phyloP scores from a whole-genome alignment of 2,797 vertebrate genomes.

The Gallirallus australis region DNA sequence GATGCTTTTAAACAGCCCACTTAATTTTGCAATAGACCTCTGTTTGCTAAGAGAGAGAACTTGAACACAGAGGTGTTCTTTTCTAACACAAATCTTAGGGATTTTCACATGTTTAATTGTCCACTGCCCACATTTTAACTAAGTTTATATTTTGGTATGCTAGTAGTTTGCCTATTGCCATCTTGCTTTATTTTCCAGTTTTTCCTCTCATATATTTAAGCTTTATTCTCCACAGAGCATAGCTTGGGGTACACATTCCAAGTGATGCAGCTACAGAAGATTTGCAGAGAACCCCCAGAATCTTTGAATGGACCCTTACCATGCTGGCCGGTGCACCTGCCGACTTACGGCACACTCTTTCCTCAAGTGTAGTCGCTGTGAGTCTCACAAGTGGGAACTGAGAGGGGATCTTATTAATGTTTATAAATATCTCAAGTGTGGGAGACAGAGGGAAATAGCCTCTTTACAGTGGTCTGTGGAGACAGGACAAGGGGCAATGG shows the following conservation, averaged over 20 bases:
- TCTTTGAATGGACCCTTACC: not conserved
- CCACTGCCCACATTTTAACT: accelerated
- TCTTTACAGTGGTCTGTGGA: too few relatives aligned
- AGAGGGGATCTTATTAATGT: too few relatives aligned
- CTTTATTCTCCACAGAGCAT: not conserved
- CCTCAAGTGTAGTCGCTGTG: not conserved
- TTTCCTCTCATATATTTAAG: not conserved
- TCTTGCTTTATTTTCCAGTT: accelerated
- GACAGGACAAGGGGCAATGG: too few relatives aligned
- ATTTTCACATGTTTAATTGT: not conserved
- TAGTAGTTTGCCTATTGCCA: not conserved
- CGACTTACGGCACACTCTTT: not conserved
- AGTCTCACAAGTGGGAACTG: not conserved
- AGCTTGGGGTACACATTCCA: not conserved
- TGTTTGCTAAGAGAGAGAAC: not conserved
- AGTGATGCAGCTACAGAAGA: not conserved
- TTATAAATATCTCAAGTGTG: too few relatives aligned
- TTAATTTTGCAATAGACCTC: not conserved
- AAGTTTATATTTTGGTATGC: not conserved
- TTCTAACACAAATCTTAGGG: not conserved
- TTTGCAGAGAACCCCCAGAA: not conserved
- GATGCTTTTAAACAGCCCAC: not conserved
- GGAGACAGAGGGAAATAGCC: too few relatives aligned
- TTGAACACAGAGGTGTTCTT: not conserved
- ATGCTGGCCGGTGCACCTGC: not conserved